phyloP scores from a whole-genome alignment of 2,888 invertebrate species.

The Hemistola chrysoprasaria region DNA sequence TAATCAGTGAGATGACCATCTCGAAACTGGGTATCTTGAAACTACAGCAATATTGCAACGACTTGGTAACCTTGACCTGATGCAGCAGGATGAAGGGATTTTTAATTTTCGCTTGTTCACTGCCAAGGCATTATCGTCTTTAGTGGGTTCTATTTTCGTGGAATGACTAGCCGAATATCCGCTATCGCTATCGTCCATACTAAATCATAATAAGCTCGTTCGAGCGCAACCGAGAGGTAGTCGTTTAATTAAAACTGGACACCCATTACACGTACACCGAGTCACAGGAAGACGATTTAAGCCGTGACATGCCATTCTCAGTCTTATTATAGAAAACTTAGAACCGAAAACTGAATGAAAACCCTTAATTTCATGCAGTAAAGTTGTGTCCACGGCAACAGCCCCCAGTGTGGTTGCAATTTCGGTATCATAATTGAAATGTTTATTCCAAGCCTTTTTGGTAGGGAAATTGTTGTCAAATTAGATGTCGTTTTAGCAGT shows the following conservation, averaged over 20 bases:
- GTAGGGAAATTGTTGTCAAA: too few relatives aligned
- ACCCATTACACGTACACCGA: conserved; percentile 28
- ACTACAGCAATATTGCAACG: too few relatives aligned
- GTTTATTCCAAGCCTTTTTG: not conserved
- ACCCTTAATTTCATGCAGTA: too few relatives aligned
- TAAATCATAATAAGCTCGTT: conserved; percentile 18
- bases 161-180: not conserved
- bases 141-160: too few relatives aligned
- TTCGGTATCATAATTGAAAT: conserved; percentile 1
- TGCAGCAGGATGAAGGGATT: too few relatives aligned
- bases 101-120: too few relatives aligned
- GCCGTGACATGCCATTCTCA: conserved; percentile 7
- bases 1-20: too few relatives aligned
- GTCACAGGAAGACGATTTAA: conserved; percentile 12
- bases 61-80: too few relatives aligned
- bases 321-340: not conserved
- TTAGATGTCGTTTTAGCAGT: too few relatives aligned
- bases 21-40: too few relatives aligned
- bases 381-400: not conserved
- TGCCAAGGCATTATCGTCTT: too few relatives aligned
- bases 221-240: conserved; percentile 29
- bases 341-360: not conserved
- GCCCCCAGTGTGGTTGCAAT: not conserved
- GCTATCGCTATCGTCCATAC: not conserved
- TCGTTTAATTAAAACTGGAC: conserved; percentile 36